A percentile compares a stretch with the other conserved stretches of the same genome.
These are phyloP conservation scores for Chunga burmeisteri DNA, from an alignment of 2,113 vertebrate genomes.

Conservation along the genomic window DNA sequence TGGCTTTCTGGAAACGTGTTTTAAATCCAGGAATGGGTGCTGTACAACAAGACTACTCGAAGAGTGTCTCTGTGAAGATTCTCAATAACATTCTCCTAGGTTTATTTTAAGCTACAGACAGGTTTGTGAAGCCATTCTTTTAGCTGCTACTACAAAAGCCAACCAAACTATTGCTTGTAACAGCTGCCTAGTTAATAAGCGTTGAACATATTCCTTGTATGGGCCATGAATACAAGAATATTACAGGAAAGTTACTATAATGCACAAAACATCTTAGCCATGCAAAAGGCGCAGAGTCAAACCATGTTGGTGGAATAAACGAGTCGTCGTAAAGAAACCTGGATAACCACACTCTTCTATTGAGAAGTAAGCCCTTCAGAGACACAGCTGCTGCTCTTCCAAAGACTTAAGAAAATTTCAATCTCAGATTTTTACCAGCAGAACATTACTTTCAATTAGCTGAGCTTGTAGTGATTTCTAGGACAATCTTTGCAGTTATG, in stretches of 20 bases:
- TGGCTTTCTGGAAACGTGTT: background rate
- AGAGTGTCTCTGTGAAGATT: background rate
- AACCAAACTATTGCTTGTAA: background rate
- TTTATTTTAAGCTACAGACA: background rate
- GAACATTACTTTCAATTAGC: background rate
- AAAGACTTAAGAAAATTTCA: background rate
- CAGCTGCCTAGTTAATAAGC: background rate
- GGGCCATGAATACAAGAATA: background rate
- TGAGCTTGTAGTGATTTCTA: background rate
- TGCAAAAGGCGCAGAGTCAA: background rate
- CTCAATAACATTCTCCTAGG: background rate
- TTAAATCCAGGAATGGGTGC: background rate
- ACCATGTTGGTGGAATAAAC: background rate
- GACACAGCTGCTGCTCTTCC: background rate
- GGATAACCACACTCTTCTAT: background rate
- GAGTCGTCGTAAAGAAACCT: background rate
- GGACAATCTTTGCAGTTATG: background rate
- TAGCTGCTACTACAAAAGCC: background rate
- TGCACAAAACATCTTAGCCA: background rate
- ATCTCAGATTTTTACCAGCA: background rate
- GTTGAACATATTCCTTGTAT: background rate
- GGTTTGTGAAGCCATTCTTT: background rate
- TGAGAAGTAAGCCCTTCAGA: background rate
- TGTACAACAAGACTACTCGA: background rate
- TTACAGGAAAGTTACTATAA: background rate